These are phyloP conservation scores for Seison nebaliae DNA, from an alignment of 1,140 invertebrate genomes.

Conservation along the genomic window DNA sequence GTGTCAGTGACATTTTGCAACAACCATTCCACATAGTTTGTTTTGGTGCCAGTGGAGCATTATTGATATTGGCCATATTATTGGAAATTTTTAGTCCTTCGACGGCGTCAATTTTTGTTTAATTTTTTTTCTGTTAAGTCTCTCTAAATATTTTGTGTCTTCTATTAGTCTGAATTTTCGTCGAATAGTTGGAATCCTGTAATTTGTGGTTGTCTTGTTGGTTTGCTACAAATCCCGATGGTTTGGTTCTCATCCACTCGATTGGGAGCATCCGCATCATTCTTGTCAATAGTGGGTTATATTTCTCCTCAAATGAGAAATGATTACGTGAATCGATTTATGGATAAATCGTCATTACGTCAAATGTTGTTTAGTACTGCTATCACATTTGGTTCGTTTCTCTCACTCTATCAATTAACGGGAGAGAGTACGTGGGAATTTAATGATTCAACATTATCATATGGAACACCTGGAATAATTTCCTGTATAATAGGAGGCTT, in stretches of 20 bases:
- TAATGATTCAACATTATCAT: too few relatives aligned
- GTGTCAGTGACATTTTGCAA: too few relatives aligned
- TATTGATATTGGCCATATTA: too few relatives aligned
- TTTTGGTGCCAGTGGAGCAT: too few relatives aligned
- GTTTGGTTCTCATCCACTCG: background rate
- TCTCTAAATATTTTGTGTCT: too few relatives aligned
- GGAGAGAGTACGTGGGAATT: background rate
- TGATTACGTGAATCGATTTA: constrained; percentile 1
- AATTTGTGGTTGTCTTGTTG: constrained; percentile 2
- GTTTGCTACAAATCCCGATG: constrained; percentile 3
- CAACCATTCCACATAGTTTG: too few relatives aligned
- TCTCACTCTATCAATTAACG: background rate
- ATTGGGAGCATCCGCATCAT: background rate
- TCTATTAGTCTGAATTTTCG: too few relatives aligned
- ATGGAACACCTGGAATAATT: too few relatives aligned
- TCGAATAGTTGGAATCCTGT: constrained; percentile 7
- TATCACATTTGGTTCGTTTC: background rate
- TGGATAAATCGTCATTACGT: background rate
- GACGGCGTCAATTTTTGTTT: too few relatives aligned
- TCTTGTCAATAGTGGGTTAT: background rate
- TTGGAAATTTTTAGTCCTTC: too few relatives aligned
- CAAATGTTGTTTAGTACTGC: background rate
- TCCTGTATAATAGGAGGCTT: constrained; percentile 4
- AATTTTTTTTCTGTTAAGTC: too few relatives aligned
- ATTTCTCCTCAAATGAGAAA: background rate